These are phyloP conservation scores for Aptenodytes forsteri DNA, from an alignment of 2,113 vertebrate species.

Conservation along the genomic window DNA sequence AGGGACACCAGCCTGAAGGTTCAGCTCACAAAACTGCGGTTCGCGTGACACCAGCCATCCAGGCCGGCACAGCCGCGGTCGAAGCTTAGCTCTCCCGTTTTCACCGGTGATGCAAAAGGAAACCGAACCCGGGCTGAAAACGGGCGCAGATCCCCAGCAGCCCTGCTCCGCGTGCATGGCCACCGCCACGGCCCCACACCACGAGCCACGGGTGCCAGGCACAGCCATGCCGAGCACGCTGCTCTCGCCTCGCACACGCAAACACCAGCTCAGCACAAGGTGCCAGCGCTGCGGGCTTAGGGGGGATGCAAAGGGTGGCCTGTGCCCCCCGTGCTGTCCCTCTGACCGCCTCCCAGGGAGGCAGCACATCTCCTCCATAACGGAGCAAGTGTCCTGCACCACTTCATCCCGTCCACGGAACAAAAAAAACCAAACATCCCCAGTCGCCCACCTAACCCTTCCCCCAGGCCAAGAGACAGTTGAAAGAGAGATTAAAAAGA, in stretches of 20 bases:
- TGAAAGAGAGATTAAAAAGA: conserved; percentile 28
- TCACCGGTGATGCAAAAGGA: background rate
- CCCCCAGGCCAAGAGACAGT: background rate
- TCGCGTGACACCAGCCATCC: background rate
- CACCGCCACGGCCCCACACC: background rate
- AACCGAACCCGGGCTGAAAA: accelerated
- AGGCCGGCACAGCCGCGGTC: no score
- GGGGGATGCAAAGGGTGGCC: background rate
- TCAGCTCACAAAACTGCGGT: background rate
- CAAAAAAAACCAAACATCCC: background rate
- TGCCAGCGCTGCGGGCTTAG: background rate
- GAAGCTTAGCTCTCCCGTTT: background rate
- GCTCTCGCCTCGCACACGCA: background rate
- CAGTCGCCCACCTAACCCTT: background rate
- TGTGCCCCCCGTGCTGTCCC: background rate
- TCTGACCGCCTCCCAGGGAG: background rate
- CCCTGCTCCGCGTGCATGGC: background rate
- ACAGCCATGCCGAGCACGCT: background rate
- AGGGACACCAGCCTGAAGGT: background rate
- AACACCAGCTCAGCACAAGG: background rate
- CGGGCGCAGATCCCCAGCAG: background rate
- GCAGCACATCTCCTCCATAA: background rate
- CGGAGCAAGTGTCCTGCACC: background rate
- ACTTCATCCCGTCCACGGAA: accelerated
- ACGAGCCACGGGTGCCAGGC: background rate